Base-by-base conservation (phyloP, 2,888 invertebrate genomes). In the Parnassius apollo region DNA sequence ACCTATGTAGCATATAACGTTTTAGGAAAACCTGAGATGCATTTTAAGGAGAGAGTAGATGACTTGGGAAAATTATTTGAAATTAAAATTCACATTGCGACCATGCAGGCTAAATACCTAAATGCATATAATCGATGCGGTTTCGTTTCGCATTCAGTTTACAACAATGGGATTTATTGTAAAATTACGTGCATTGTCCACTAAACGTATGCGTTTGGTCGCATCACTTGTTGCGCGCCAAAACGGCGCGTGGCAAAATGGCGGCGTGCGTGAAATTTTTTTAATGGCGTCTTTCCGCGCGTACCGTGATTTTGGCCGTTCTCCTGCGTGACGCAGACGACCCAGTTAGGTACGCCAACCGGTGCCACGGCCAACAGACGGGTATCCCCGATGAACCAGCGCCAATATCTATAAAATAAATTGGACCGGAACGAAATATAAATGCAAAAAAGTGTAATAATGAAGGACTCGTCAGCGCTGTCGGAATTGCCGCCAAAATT, bases 361-460 rank as follows among this genome's bases (percentile, higher is more conserved):
- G 83, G 83, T 88, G 82, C 89, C 91, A 91, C 83, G 91, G 91
- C 91, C 91, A 91, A 91, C 89, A 88, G 80, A 72, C 81, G 86
- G 91, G 90, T 82, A 87, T 89, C 90, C 91, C 91, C 90, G 80
- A 84, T 90, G 91, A 90, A 88, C 86, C 86, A 81, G 83, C 79
- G 91, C 91, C 91, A 91, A 91, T 91, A 90, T 91, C 91, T 91
- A 91, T 91, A 90, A 91, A 91, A 91, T 87, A 91, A 91, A 91
- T 91, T 85, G 84, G 85, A 83, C 81, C 78, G 82, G 70, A 68
- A 75, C 75, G 79, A 76, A 83, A 84, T 85, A 85, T 85, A 81
- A 78, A 76, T 77, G 76, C 76, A 85, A 88, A 89, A 90, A 88
- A 82, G 25, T 42, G 48, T 75, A 82, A 85, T 89, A 86, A 88